Conservation (phyloP, 1,140 invertebrate genomes). For the Cryptotermes secundus region DNA sequence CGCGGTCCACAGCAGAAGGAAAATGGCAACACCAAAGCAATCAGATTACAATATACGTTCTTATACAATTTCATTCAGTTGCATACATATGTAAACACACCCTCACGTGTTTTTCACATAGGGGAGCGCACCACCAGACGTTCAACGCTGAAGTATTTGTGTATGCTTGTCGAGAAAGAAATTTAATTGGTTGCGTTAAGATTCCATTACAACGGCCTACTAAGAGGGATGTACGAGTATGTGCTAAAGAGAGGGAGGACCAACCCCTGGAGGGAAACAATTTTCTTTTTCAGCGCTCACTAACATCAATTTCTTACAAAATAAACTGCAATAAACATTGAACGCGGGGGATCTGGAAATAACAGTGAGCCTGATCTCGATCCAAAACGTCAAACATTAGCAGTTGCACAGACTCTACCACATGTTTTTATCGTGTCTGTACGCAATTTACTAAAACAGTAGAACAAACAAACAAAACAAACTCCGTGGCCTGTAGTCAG, state of each 20-base stretch:
- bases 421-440: too few relatives aligned
- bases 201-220: background rate
- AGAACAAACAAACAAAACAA: too few relatives aligned
- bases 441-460: too few relatives aligned
- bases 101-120: background rate
- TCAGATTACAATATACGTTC: background rate
- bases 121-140: background rate
- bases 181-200: constrained; percentile 6
- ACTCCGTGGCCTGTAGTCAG: too few relatives aligned
- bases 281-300: background rate
- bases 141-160: background rate
- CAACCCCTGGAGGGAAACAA: background rate
- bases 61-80: background rate
- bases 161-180: background rate
- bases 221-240: background rate
- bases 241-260: background rate
- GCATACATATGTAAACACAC: background rate
- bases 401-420: too few relatives aligned
- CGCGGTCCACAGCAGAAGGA: too few relatives aligned
- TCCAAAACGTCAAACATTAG: too few relatives aligned
- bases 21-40: background rate
- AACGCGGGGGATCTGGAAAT: background rate
- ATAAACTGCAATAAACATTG: background rate
- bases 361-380: too few relatives aligned
- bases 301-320: background rate